Evolutionary conservation across 2,797 vertebrate genomes (phyloP), one percentile per base, ranked within the genome.

Genomic region (Chelmon rostratus): DNA sequence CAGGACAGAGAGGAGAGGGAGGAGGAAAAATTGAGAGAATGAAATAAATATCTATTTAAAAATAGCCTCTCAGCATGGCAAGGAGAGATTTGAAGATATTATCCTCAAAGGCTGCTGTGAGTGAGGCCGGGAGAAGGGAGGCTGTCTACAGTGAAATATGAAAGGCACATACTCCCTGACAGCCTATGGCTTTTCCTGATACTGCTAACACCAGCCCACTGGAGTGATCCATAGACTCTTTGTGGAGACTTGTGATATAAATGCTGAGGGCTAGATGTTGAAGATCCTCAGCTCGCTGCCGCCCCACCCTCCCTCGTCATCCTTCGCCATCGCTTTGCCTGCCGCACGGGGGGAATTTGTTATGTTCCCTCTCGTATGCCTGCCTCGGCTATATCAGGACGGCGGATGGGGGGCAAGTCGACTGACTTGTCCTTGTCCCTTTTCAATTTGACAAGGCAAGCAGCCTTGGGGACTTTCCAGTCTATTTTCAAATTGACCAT

Each of bases 401-500:
- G 47, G 74, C 58, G 61, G 89, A 90, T 85, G 70, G 91, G 89
- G 87, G 87, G 86, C 86, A 89, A 90, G 91, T 91, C 86, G 73
- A 89, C 90, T 90, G 82, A 91, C 93, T 94, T 83, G 93, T 95
- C 94, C 95, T 96, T 95, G 95, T 93, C 92, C 93, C 91, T 93
- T 94, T 93, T 95, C 94, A 94, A 93, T 95, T 94, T 95, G 93
- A 95, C 94, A 94, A 94, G 91, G 90, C 88, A 90, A 91, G 92
- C 92, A 92, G 94, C 94, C 95, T 95, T 93, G 93, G 94, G 95
- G 94, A 95, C 92, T 91, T 92, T 91, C 79, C 83, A 94, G 92
- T 95, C 94, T 92, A 95, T 96, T 96, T 95, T 95, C 93, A 96
- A 95, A 95, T 94, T 95, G 94, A 95, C 94, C 94, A 92, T 95